Evolutionary conservation across 1,140 invertebrate genomes (phyloP).

Genomic region (Laodelphax striatellus): DNA sequence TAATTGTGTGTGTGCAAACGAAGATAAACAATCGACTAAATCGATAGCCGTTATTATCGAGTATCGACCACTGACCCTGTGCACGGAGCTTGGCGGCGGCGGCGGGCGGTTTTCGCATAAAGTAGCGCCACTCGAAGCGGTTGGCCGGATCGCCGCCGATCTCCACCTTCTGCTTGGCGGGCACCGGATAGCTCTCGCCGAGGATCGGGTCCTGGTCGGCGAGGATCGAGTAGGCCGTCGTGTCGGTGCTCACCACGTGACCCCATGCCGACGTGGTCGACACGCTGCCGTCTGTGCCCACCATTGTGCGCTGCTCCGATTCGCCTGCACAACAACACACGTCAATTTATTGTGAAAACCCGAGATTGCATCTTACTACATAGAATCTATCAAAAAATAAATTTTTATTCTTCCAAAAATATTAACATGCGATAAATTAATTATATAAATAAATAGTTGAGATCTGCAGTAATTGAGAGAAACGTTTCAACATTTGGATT

Average conservation of each 20-base stretch:
- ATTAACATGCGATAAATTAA: too few relatives aligned
- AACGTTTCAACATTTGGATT: too few relatives aligned
- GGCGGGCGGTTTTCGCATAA: slow-evolving; percentile 42
- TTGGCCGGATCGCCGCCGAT: slow-evolving; percentile 83
- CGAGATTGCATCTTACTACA: too few relatives aligned
- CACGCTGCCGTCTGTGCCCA: slow-evolving; percentile 71
- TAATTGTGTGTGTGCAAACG: too few relatives aligned
- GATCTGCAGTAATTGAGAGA: too few relatives aligned
- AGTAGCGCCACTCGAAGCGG: slow-evolving; percentile 90
- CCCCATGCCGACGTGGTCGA: slow-evolving; percentile 67
- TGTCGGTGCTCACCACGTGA: slow-evolving; percentile 73
- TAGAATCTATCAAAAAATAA: too few relatives aligned
- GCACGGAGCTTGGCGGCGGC: slow-evolving; percentile 16
- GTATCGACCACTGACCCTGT: slow-evolving; percentile 4
- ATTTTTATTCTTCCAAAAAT: too few relatives aligned
- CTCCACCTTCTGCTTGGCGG: slow-evolving; percentile 78
- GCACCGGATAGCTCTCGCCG: slow-evolving; percentile 80
- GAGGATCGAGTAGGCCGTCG: slow-evolving; percentile 70
- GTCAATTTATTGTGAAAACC: neutral
- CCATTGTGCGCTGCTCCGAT: slow-evolving; percentile 63
- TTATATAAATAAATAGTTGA: too few relatives aligned
- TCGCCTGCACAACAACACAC: slow-evolving; percentile 38
- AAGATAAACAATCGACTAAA: too few relatives aligned
- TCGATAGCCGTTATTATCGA: neutral
- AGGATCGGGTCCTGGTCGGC: slow-evolving; percentile 71